phyloP scores from a whole-genome alignment of 2,113 vertebrate genomes.

The Pitta sordida region DNA sequence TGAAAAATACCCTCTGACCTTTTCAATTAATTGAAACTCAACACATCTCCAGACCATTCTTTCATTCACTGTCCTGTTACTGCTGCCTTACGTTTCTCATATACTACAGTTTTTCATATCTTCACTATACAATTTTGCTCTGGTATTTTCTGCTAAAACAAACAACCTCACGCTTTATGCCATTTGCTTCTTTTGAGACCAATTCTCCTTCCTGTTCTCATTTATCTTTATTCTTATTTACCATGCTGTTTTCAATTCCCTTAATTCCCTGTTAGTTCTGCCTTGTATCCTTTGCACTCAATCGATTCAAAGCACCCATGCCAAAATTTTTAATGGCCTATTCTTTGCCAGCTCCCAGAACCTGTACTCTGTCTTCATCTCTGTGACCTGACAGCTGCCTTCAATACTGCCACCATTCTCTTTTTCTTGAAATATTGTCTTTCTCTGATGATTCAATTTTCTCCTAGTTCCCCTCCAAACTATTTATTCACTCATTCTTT shows the following conservation, averaged over 20 bases:
- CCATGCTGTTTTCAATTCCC: neutral
- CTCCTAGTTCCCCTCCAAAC: neutral
- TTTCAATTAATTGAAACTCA: neutral
- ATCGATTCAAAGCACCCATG: slow-evolving; percentile 24
- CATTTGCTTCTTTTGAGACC: neutral
- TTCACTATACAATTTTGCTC: neutral
- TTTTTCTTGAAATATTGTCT: slow-evolving; percentile 33
- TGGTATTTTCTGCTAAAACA: neutral
- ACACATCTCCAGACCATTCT: neutral
- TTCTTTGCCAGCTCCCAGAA: slow-evolving; percentile 20
- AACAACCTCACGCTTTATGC: neutral
- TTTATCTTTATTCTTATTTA: slow-evolving; percentile 42
- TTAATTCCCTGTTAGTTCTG: neutral
- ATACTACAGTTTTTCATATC: neutral
- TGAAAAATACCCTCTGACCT: neutral
- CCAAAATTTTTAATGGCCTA: slow-evolving; percentile 46
- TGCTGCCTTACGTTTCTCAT: neutral
- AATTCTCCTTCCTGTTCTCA: neutral
- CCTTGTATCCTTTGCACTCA: neutral
- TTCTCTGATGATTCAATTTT: slow-evolving; percentile 10
- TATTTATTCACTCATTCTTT: neutral
- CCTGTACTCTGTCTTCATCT: slow-evolving; percentile 36
- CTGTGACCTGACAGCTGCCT: slow-evolving; percentile 19
- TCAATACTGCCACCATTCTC: neutral
- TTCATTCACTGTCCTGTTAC: neutral